Base-by-base conservation (phyloP, 2,888 invertebrate species). In the Dioctria rufipes region DNA sequence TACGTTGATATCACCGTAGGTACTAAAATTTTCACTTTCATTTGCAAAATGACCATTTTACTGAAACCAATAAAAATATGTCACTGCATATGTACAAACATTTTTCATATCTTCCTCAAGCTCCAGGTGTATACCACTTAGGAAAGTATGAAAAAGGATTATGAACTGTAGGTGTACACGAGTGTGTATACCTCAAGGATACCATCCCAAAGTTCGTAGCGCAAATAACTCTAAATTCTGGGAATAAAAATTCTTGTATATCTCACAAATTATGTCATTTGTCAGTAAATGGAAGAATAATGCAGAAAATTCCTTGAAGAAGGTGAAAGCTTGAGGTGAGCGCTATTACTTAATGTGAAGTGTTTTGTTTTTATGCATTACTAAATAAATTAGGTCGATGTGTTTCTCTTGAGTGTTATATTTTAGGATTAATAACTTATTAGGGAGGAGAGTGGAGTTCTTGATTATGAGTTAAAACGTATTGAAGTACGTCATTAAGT, bases 221-320 rank as follows among this genome's bases (percentile, higher is more conserved):
- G 60, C 2, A 60, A 60, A 60, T 11, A 25, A 60, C 5, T 60
- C n/a, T 25, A n/a, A 8, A 60, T 25, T 25, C 25, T 5, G 60
- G n/a, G 60, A 11, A 13, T 60, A 13, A 60, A 58, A 60, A 60
- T 60, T 25, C 13, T 60, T 11, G 60, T n/a, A 25, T 25, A 60
- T n/a, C 25, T 25, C 5, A 60, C 60, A 60, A 60, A 60, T 60
- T 60, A 60, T 60, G 60, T 60, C 60, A 60, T 60, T 60, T 60
- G 11, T n/a, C 5, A n/a, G 13, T 60, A 3, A 25, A 60, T 60
- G 49, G 49, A 3, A n/a, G 25, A 25, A 25, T 25, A 25, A 25
- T 25, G 60, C 3, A 60, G 5, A 8, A 25, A 60, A 60, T 11
- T 8, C 60, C 60, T 5, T 5, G 13, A 60, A 60, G 3, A 8